phyloP scores from a whole-genome alignment of 2,797 vertebrate species.

The Adelosebastes latens region DNA sequence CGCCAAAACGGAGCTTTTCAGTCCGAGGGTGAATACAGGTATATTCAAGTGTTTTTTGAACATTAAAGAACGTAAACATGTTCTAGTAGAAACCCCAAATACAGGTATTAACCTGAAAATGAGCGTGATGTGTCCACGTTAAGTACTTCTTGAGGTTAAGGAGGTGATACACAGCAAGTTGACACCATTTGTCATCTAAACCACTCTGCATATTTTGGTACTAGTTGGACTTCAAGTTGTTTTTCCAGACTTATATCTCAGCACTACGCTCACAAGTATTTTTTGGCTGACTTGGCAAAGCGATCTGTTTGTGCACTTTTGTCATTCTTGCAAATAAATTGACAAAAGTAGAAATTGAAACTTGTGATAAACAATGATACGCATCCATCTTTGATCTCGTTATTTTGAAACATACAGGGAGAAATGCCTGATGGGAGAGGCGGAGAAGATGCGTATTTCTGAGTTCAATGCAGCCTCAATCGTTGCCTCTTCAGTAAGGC shows the following conservation, averaged over 20 bases:
- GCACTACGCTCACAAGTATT: not conserved
- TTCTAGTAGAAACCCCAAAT: not conserved
- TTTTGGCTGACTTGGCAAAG: not conserved
- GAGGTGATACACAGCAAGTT: not conserved
- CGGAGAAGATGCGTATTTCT: not conserved
- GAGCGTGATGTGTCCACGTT: not conserved
- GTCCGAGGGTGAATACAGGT: too few species aligned
- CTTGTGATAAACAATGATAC: not conserved
- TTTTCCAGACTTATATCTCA: not conserved
- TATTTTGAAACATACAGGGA: not conserved
- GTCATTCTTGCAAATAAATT: not conserved
- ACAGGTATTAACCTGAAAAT: not conserved
- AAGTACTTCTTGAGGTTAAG: not conserved
- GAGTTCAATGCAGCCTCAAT: not conserved
- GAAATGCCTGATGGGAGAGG: not conserved
- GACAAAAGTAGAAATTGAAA: not conserved
- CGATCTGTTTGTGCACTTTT: not conserved
- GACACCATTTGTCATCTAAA: not conserved
- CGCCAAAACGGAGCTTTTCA: too few species aligned
- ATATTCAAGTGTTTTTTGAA: too few species aligned
- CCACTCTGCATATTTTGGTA: not conserved
- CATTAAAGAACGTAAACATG: not conserved
- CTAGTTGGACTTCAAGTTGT: not conserved
- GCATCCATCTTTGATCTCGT: not conserved
- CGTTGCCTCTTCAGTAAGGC: too few species aligned